phyloP scores from a whole-genome alignment of 1,140 invertebrate genomes.

The Brachionus manjavacas region DNA sequence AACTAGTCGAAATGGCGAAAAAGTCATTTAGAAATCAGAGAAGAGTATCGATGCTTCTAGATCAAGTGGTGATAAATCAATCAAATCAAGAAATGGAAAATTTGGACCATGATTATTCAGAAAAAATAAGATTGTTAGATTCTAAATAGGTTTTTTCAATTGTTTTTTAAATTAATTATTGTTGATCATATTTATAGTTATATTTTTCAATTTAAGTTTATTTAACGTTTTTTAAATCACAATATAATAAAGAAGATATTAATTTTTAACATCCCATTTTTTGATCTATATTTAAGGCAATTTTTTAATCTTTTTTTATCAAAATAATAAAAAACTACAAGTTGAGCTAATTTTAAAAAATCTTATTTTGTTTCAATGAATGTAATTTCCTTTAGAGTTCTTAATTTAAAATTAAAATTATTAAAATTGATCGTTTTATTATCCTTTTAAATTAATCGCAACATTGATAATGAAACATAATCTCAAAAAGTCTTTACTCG shows the following conservation, averaged over 20 bases:
- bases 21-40: constrained; percentile 2
- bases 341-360: not conserved
- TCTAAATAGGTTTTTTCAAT: not conserved
- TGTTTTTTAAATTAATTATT: not conserved
- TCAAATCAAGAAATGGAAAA: constrained; percentile 2
- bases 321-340: not conserved
- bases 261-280: not conserved
- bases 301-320: not conserved
- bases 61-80: not conserved
- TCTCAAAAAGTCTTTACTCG: not conserved
- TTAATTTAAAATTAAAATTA: not conserved
- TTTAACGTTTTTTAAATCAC: not conserved
- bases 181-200: not conserved
- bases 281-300: not conserved
- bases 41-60: not conserved
- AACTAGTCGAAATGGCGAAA: constrained; percentile 16
- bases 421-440: not conserved
- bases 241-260: not conserved
- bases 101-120: not conserved
- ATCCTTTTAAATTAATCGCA: not conserved
- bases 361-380: not conserved
- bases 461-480: not conserved
- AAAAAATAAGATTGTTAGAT: not conserved
- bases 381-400: not conserved
- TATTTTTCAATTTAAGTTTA: not conserved